Conservation (phyloP, 1,140 invertebrate genomes). For the Drosophila ficusphila region DNA sequence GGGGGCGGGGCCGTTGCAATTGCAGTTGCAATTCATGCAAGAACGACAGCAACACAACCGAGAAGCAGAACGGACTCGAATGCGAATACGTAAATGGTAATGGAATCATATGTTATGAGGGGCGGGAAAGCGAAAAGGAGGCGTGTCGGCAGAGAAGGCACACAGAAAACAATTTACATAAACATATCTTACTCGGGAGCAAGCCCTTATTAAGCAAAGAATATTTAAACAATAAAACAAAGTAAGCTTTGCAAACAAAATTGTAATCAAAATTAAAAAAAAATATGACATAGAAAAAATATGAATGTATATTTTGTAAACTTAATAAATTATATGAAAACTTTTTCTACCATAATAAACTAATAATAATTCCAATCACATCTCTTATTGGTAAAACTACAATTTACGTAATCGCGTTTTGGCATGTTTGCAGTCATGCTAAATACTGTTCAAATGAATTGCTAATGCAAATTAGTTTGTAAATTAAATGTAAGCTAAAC, state of each 20-base stretch:
- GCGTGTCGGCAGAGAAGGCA: background rate
- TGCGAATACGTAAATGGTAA: constrained; percentile 48
- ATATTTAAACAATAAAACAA: background rate
- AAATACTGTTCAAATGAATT: too few species aligned
- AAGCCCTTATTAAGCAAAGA: background rate
- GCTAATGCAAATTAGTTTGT: too few species aligned
- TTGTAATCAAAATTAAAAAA: background rate
- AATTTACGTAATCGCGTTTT: too few species aligned
- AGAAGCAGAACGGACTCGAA: constrained; percentile 36
- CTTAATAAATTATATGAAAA: too few species aligned
- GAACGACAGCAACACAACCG: constrained; percentile 47
- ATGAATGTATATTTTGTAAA: too few species aligned
- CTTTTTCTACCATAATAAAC: too few species aligned
- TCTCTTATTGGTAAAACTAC: too few species aligned
- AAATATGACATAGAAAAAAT: background rate
- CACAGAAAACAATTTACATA: background rate
- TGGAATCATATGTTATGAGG: constrained; percentile 63
- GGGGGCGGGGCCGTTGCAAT: constrained; percentile 17
- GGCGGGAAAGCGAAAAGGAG: background rate
- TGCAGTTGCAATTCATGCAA: constrained; percentile 53
- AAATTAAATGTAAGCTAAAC: too few species aligned
- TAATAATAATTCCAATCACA: too few species aligned
- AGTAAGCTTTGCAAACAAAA: background rate
- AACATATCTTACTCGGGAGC: too few species aligned
- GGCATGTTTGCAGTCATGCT: too few species aligned